These are phyloP conservation scores for Muricea muricata DNA, from an alignment of 92 coral and sea anemone species.

Conservation along the genomic window DNA sequence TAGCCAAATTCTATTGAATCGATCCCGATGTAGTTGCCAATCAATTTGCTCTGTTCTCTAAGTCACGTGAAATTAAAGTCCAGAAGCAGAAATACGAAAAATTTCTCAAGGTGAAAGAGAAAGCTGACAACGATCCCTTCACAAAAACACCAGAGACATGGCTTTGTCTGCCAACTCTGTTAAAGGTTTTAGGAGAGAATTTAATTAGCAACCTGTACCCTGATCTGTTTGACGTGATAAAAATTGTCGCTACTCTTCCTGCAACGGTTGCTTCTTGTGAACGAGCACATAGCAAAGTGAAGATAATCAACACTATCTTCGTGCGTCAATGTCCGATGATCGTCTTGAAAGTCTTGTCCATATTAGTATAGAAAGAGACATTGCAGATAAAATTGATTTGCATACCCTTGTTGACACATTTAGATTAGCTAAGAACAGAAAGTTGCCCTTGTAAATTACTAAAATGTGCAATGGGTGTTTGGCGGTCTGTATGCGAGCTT, in stretches of 20 bases:
- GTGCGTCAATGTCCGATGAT: slow-evolving; percentile 33
- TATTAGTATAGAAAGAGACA: slow-evolving; percentile 33
- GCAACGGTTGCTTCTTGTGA: slow-evolving; percentile 14
- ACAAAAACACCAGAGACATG: not conserved
- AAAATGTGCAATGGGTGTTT: too few relatives aligned
- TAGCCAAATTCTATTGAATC: slow-evolving; percentile 12
- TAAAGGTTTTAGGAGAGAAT: slow-evolving; percentile 6
- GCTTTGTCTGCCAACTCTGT: slow-evolving; percentile 39
- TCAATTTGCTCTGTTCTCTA: slow-evolving; percentile 30
- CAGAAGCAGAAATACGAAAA: slow-evolving; percentile 18
- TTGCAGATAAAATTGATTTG: too few relatives aligned
- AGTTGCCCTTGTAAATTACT: too few relatives aligned
- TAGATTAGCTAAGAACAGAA: slow-evolving; percentile 17
- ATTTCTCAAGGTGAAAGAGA: slow-evolving; percentile 17
- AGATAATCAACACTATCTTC: slow-evolving; percentile 30
- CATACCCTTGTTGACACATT: not conserved
- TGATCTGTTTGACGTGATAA: too few relatives aligned
- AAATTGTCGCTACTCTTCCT: too few relatives aligned
- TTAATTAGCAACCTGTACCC: not conserved
- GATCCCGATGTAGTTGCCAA: slow-evolving; percentile 18
- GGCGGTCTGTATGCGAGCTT: too few relatives aligned
- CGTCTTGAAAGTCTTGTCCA: slow-evolving; percentile 25
- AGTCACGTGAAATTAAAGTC: not conserved
- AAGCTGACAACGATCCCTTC: not conserved
- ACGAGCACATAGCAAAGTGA: slow-evolving; percentile 41